Evolutionary conservation across 2,113 vertebrate genomes (phyloP).

Genomic region (Galemys pyrenaicus): DNA sequence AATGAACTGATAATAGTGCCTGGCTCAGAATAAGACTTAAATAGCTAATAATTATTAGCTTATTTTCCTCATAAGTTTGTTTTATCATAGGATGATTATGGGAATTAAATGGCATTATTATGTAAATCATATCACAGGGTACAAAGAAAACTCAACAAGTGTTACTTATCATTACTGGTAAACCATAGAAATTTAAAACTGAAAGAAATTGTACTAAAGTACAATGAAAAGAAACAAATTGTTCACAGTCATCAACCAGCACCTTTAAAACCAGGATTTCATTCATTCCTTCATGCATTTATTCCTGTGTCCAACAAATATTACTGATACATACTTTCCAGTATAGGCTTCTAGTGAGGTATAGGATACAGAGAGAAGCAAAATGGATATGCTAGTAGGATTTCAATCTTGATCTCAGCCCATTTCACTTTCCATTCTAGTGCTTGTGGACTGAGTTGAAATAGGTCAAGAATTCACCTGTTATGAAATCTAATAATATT

Average conservation of each 20-base stretch:
- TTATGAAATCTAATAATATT: neutral
- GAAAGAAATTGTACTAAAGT: neutral
- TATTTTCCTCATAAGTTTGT: neutral
- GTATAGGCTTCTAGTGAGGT: neutral
- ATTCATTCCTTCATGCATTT: neutral
- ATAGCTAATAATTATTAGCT: neutral
- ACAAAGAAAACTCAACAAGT: neutral
- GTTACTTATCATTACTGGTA: neutral
- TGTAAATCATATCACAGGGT: neutral
- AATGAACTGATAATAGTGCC: constrained; percentile 11
- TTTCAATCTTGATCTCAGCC: neutral
- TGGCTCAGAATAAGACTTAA: constrained; percentile 40
- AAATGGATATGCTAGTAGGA: neutral
- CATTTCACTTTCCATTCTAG: neutral
- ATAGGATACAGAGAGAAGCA: neutral
- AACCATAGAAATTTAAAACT: constrained; percentile 2
- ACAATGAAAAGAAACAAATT: neutral
- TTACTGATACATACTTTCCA: neutral
- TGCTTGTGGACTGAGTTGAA: neutral
- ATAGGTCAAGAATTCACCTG: neutral
- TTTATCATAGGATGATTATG: neutral
- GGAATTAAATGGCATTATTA: neutral
- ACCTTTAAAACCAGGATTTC: neutral
- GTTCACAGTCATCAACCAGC: neutral
- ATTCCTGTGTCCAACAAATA: neutral